A percentile compares a stretch with the other conserved stretches of the same genome.
Evolutionary conservation across 2,113 vertebrate genomes (phyloP).

Genomic region (Chaetura pelagica): DNA sequence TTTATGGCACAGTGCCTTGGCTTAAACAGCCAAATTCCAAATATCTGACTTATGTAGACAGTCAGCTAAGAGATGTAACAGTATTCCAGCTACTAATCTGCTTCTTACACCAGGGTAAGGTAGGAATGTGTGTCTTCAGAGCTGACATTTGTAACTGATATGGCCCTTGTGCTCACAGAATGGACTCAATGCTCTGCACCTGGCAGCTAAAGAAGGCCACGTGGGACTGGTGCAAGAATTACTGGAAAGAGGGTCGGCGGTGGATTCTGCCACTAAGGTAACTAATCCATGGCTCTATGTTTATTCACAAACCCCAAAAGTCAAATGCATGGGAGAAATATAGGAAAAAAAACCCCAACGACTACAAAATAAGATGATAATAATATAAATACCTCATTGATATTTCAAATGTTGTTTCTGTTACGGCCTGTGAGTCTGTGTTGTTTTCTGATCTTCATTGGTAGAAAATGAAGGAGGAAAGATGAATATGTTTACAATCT

Average conservation of each 20-base stretch:
- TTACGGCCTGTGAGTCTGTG: accelerated
- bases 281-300: background rate
- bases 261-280: conserved; percentile 97
- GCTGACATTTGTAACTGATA: background rate
- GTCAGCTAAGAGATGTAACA: background rate
- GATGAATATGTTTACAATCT: background rate
- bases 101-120: background rate
- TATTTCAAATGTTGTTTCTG: background rate
- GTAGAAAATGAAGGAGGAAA: background rate
- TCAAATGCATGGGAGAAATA: background rate
- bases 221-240: conserved; percentile 96
- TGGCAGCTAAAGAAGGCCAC: conserved; percentile 97
- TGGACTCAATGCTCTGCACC: conserved; percentile 96
- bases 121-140: background rate
- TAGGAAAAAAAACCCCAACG: accelerated
- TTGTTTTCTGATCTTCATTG: background rate
- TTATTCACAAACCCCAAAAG: background rate
- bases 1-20: background rate
- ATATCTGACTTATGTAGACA: background rate
- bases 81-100: background rate
- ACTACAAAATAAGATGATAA: background rate
- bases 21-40: background rate
- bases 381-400: background rate
- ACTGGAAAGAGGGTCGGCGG: conserved; percentile 88
- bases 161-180: conserved; percentile 82